These are phyloP conservation scores for Hypercompe scribonia DNA, from an alignment of 2,888 invertebrate species.

Conservation along the genomic window DNA sequence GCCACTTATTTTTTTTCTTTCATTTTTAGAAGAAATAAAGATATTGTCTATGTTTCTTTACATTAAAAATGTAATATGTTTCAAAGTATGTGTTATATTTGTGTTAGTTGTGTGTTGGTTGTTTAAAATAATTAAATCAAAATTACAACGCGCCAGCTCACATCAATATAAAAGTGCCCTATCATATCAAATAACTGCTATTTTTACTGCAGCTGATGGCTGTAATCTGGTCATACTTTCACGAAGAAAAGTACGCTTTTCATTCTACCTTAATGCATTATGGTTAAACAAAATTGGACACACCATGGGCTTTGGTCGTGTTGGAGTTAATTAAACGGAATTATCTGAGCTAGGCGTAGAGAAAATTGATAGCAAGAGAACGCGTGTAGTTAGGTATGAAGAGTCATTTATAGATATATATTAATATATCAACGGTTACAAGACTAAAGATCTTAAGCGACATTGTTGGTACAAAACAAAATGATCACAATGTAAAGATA, in stretches of 20 bases:
- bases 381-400: not conserved
- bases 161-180: not conserved
- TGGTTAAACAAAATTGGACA: constrained; percentile 59
- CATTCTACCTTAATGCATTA: constrained; percentile 21
- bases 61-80: not conserved
- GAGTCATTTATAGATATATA: not conserved
- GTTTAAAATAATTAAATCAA: not conserved
- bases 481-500: not conserved
- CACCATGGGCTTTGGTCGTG: constrained; percentile 53
- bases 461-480: not conserved
- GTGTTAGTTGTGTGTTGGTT: not conserved
- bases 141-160: not conserved
- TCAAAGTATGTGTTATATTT: not conserved
- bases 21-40: too few species aligned
- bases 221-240: constrained; percentile 43
- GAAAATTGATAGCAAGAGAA: constrained; percentile 39
- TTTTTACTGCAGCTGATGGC: constrained; percentile 43
- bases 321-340: constrained; percentile 70
- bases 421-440: not conserved
- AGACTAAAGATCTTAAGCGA: not conserved
- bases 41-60: too few species aligned
- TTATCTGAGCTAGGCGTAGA: constrained; percentile 53
- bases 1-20: too few species aligned
- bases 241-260: constrained; percentile 31
- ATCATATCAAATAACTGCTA: constrained; percentile 8